Conservation (phyloP, 2,797 vertebrate genomes). For the Pteronotus mesoamericanus region DNA sequence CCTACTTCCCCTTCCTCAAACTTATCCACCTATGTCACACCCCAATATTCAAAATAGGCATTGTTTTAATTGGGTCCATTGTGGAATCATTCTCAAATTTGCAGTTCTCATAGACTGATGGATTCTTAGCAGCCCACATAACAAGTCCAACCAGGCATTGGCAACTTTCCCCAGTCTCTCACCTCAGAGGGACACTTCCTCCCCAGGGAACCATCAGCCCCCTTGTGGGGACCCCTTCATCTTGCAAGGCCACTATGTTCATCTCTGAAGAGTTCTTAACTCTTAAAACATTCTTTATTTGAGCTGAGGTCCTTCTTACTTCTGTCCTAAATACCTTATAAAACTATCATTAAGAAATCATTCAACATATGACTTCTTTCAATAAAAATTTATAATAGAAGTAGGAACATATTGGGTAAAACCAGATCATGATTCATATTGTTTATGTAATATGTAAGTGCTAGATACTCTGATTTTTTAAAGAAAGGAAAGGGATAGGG, state of each 20-base stretch:
- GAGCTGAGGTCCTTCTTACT: neutral
- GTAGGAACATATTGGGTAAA: neutral
- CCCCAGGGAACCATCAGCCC: neutral
- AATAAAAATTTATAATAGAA: neutral
- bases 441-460: neutral
- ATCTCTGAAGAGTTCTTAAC: neutral
- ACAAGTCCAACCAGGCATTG: neutral
- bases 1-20: neutral
- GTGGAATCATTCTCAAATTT: neutral
- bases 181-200: neutral
- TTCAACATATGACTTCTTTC: constrained; percentile 4
- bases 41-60: neutral
- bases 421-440: neutral
- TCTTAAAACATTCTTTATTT: neutral
- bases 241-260: neutral
- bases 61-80: neutral
- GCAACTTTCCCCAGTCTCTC: neutral
- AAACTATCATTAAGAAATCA: neutral
- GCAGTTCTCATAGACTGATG: neutral
- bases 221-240: neutral
- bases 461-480: neutral
- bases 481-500: neutral
- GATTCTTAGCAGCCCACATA: neutral
- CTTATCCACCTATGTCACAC: neutral
- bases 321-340: neutral